Conservation (phyloP, 2,888 invertebrate species). For the Prenolepis imparis region DNA sequence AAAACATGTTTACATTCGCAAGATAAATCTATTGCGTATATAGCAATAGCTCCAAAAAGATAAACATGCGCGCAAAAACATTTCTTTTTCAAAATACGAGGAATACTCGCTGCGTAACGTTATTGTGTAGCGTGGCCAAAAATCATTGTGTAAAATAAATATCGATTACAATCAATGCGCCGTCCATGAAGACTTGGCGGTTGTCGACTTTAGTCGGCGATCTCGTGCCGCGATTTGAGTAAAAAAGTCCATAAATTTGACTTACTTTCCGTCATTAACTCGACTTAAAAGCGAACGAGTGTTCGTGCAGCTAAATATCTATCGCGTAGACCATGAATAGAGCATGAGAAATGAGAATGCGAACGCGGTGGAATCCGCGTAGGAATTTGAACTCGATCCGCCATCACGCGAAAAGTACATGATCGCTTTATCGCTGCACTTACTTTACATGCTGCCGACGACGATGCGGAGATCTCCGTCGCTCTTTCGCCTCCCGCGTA, state of each 20-base stretch:
- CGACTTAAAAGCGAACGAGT: neutral
- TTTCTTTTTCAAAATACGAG: neutral
- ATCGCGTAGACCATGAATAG: neutral
- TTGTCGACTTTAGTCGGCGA: neutral
- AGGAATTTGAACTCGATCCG: neutral
- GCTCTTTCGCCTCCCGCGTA: neutral
- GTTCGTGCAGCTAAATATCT: neutral
- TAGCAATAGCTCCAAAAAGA: neutral
- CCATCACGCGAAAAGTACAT: neutral
- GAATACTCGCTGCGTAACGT: neutral
- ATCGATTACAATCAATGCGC: neutral
- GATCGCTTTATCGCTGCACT: neutral
- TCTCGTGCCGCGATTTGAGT: too few relatives aligned
- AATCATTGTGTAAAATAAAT: neutral
- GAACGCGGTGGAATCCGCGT: neutral
- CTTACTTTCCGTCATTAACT: neutral
- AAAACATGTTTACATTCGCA: neutral
- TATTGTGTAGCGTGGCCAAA: neutral
- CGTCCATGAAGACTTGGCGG: neutral
- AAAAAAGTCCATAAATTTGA: neutral
- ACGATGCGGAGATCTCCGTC: neutral
- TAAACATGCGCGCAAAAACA: neutral
- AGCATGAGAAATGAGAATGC: neutral
- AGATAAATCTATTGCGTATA: neutral
- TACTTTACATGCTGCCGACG: neutral